phyloP scores from a whole-genome alignment of 2,888 invertebrate genomes.

The Tigriopus californicus region DNA sequence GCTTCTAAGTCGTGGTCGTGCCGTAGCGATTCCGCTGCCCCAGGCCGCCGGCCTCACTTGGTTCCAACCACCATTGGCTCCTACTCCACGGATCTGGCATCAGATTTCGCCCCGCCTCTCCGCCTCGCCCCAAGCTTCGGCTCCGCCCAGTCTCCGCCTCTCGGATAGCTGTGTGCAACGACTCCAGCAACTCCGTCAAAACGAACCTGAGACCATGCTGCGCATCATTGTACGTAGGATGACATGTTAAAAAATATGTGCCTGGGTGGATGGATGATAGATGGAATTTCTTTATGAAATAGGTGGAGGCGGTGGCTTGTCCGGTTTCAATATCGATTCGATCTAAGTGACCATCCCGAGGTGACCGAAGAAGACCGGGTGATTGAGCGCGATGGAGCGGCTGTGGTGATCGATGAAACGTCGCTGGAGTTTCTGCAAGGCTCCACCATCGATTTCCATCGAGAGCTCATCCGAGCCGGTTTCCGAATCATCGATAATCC shows the following conservation, averaged over 20 bases:
- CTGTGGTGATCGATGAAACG: constrained; percentile 68
- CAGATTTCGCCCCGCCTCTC: too few species aligned
- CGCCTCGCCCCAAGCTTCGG: too few species aligned
- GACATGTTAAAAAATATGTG: too few species aligned
- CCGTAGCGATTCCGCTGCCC: too few species aligned
- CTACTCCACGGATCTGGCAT: too few species aligned
- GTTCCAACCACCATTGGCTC: too few species aligned
- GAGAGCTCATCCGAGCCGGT: constrained; percentile 79
- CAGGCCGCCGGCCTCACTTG: too few species aligned
- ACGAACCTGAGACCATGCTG: not conserved
- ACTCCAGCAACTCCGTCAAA: not conserved
- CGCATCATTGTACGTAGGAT: too few species aligned
- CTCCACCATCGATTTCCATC: constrained; percentile 80
- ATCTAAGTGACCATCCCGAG: constrained; percentile 32
- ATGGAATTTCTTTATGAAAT: not conserved
- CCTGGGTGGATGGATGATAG: too few species aligned
- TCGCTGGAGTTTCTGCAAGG: constrained; percentile 84
- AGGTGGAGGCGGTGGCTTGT: too few species aligned
- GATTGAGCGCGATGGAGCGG: constrained; percentile 49
- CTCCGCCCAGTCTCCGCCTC: not conserved
- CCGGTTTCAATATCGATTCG: constrained; percentile 97
- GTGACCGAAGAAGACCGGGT: constrained; percentile 47
- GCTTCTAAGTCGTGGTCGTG: too few species aligned
- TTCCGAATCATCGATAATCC: constrained; percentile 87
- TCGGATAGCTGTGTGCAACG: not conserved